Evolutionary conservation across 2,888 invertebrate genomes (phyloP), one percentile per base, ranked within the genome.

Genomic region (Drosophila conformis): DNA sequence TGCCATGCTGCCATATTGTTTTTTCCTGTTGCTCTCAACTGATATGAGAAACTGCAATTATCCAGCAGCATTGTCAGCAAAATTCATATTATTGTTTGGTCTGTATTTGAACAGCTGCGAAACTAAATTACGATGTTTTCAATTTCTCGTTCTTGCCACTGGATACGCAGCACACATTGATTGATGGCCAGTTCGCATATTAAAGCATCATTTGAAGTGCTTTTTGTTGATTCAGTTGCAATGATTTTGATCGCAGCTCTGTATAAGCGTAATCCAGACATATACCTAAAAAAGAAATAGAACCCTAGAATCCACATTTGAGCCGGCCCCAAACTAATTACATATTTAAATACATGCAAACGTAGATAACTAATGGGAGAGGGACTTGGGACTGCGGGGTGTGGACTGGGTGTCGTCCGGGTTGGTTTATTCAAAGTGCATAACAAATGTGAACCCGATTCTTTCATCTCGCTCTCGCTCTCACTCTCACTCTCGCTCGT

Each of bases 311-410:
- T 80, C 62, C 66, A 49, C 83, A 78, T 79, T 82, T 64, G 80
- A 72, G 67, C 60, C 69, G 61, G 61, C 72, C 5, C 65, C 25
- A 33, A 66, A 82, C 83, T 84, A 84, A 84, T 84, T 84, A 87
- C 71, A 70, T 79, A 84, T 84, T 84, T 87, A 87, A 84, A 87
- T 77, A 69, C 76, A 87, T 82, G 76, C 79, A 73, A 64, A 61
- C 56, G 56, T 69, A 65, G 69, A 60, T 59, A 56, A 31, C 52
- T 38, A 38, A 35, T 11, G 11, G 51, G 6, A 13, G n/a, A 48
- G 4, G 21, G 21, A 21, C 21, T 21, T 21, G 21, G 21, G 21
- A 27, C 11, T 11, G 11, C 25, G 11, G 1, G 25, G 13, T 15
- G 31, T 31, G 31, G 3, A 31, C 2, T 35, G 54, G 49, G 25